Evolutionary conservation across 2,113 vertebrate species (phyloP), one percentile per base, ranked within the genome.

Genomic region (Labrus mixtus): DNA sequence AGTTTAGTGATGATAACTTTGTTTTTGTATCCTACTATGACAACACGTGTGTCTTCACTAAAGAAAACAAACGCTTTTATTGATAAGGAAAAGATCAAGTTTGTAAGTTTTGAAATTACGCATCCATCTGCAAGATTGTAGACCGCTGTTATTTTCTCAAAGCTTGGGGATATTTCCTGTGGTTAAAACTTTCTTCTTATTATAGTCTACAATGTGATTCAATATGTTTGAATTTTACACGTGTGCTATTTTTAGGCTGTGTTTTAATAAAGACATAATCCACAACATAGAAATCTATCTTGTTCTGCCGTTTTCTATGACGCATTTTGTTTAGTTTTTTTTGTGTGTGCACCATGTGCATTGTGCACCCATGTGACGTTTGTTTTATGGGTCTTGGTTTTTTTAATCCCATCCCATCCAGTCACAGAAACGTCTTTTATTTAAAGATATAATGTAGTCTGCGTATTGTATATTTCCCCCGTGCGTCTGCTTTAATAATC

Each of bases 341-440:
- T 23, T 48, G 54, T n/a, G 62, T 36, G 5, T 22, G 23, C 11
- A 41, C 8, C 39, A 29, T 66, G 37, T 60, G 51, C 56, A 33
- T 46, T 71, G 46, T 55, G 53, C 56, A 33, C 20, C 25, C 58
- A 60, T 70, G 67, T 71, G 74, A 33, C 20, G 20, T 66, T 45
- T 58, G 62, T 48, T 48, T 19, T 4, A 8, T 48, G 4, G 7
- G 6, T 8, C 7, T 1, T 63, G 39, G 59, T n/a, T n/a, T 33
- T 33, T 33, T 6, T 0, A 33, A 69, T 8, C 17, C 45, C 29
- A 25, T 54, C 41, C 36, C 11, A 54, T 29, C 19, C 48, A 66
- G 17, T 50, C 22, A 19, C 53, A 39, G 23, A 29, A 15, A 4
- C 5, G 1, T n/a, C 4, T n/a, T 51, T 51, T n/a, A 2, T n/a